Percentiles rank a stretch among this genome's conserved stretches.
phyloP scores from a whole-genome alignment of 2,888 invertebrate genomes.

The Cheilosia grossa region DNA sequence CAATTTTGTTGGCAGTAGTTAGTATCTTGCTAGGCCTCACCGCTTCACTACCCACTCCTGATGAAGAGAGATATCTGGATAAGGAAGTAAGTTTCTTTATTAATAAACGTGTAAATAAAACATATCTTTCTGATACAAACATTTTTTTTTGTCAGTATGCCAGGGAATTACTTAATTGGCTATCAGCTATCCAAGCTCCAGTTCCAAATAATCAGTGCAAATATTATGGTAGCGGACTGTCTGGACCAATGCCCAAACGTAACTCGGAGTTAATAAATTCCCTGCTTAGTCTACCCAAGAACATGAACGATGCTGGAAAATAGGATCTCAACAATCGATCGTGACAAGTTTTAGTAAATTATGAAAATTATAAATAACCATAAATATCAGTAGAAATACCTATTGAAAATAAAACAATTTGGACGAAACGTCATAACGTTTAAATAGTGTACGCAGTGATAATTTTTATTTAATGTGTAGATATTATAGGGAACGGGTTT shows the following conservation, averaged over 20 bases:
- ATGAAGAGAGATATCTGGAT: constrained; percentile 81
- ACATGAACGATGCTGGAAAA: constrained; percentile 89
- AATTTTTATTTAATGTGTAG: neutral
- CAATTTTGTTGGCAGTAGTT: constrained; percentile 41
- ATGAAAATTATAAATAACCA: constrained; percentile 14
- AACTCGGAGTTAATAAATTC: constrained; percentile 90
- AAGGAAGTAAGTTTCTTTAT: constrained; percentile 78
- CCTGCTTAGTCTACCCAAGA: constrained; percentile 89
- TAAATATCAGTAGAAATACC: constrained; percentile 8
- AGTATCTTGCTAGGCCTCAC: constrained; percentile 60
- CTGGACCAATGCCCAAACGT: constrained; percentile 84
- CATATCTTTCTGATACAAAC: neutral
- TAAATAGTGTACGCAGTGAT: neutral
- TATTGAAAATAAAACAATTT: constrained; percentile 25
- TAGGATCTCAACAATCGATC: constrained; percentile 77
- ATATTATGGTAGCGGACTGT: constrained; percentile 77
- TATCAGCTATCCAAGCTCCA: constrained; percentile 79
- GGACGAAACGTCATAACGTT: constrained; percentile 10
- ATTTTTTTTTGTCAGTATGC: constrained; percentile 76
- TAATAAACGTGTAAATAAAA: neutral
- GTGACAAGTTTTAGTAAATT: constrained; percentile 17
- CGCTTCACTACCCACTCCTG: constrained; percentile 78
- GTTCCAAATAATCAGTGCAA: constrained; percentile 76
- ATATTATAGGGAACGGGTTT: neutral
- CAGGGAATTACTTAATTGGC: constrained; percentile 80